Base-by-base conservation (phyloP, 1,140 invertebrate species). In the Leptinotarsa defecta region DNA sequence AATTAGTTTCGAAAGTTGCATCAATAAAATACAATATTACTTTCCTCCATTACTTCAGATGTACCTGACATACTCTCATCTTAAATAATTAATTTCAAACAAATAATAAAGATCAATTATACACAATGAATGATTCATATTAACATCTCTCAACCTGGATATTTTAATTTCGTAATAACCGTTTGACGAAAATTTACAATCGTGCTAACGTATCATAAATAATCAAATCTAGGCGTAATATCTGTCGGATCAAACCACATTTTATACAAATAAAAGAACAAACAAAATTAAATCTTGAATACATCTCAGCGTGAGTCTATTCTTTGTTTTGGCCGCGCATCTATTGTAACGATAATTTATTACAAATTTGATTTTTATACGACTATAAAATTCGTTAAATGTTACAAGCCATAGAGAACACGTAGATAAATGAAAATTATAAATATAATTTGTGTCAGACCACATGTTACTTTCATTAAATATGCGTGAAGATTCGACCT, bases 331-430 rank as follows among this genome's bases (percentile, higher is more conserved):
- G 63, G 62, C 73, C 76, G 73, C 71, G 62, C 43, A 19, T 61
- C 48, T 64, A 75, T 74, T 72, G 76, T 69, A 57, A 13, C 74
- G 20, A 74, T 70, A 68, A 77, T 74, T 68, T 75, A 75, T 69
- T 48, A 71, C 67, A 72, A 74, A 77, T 77, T 75, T 71, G 64
- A 77, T 74, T 77, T 77, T 77, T 74, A 77, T 77, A 57, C 62
- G 62, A 71, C 69, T 65, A 71, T 75, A 75, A 75, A 75, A 61
- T 69, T 43, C 49, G n/a, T 64, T 68, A 74, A 68, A 68, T 74
- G 73, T 68, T 61, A 68, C 65, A 11, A 57, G 62, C n/a, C 49
- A 24, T 62, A 69, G 17, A 52, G 67, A 74, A 74, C 67, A 48
- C 27, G 74, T 71, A 70, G 68, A 22, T 27, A 27, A 62, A 48